phyloP scores from a whole-genome alignment of 2,888 invertebrate genomes.

The Cryptus armator region DNA sequence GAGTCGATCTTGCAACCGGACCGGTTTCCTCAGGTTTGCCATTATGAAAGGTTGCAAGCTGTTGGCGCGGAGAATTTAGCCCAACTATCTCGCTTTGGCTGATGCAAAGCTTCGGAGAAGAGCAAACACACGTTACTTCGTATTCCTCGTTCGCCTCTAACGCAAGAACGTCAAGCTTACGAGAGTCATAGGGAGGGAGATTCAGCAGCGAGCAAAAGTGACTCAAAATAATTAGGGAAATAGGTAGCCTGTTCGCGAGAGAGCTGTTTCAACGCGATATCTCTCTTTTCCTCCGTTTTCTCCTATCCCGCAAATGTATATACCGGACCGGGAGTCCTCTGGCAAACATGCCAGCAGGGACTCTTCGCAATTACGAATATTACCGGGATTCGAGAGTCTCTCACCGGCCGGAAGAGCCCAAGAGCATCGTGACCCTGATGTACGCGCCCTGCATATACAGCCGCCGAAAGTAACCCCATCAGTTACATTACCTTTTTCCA shows the following conservation, averaged over 20 bases:
- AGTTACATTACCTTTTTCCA: constrained; percentile 4
- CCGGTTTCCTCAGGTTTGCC: neutral
- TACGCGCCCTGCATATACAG: constrained; percentile 56
- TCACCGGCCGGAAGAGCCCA: constrained; percentile 37
- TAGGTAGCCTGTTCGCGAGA: constrained; percentile 45
- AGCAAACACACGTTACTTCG: neutral
- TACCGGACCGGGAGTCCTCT: constrained; percentile 7
- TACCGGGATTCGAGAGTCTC: constrained; percentile 65
- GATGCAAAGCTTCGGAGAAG: constrained; percentile 2
- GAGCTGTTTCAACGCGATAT: neutral
- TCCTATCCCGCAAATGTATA: neutral
- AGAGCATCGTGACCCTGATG: constrained; percentile 55
- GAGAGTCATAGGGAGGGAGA: neutral
- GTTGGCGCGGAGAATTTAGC: neutral
- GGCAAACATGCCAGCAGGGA: constrained; percentile 54
- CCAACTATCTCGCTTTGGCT: neutral
- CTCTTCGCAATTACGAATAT: constrained; percentile 75
- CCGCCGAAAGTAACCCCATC: constrained; percentile 1
- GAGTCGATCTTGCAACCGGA: neutral
- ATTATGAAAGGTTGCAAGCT: neutral
- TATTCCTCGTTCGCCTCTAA: neutral
- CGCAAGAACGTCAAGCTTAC: neutral
- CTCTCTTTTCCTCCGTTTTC: constrained; percentile 11
- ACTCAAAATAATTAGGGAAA: constrained; percentile 74
- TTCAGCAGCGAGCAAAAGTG: neutral